Conservation (phyloP, 2,888 invertebrate species). For the Oxystoma pomonae region DNA sequence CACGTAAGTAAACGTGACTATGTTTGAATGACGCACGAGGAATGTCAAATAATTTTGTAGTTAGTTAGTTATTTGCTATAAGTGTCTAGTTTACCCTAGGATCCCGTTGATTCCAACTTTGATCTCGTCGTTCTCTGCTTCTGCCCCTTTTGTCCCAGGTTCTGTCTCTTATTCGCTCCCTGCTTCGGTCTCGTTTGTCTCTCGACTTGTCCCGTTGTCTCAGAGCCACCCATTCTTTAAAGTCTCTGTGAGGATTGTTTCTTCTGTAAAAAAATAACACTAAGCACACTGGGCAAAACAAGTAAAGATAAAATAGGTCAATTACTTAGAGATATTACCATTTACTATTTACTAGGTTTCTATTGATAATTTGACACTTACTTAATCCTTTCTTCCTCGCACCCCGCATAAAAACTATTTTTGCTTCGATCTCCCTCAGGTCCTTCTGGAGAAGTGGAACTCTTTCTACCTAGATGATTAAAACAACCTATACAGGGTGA, state of each 20-base stretch:
- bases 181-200: constrained; percentile 7
- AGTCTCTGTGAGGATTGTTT: not conserved
- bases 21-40: no score
- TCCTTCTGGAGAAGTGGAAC: not conserved
- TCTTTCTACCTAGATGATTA: not conserved
- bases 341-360: no score
- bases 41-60: no score
- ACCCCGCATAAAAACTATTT: constrained; percentile 14
- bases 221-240: not conserved
- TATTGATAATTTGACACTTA: no score
- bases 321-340: no score
- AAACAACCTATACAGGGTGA: no score
- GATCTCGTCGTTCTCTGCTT: constrained; percentile 9
- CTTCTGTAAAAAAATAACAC: no score
- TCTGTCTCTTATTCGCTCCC: constrained; percentile 17
- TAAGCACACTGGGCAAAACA: no score
- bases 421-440: not conserved
- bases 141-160: constrained; percentile 14
- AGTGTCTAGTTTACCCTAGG: not conserved
- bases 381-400: constrained; percentile 14
- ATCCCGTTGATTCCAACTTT: not conserved
- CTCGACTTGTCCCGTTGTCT: constrained; percentile 9
- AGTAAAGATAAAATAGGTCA: no score
- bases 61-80: no score
- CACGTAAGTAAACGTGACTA: no score